Evolutionary conservation across 2,888 invertebrate genomes (phyloP), one percentile per base, ranked within the genome.

Genomic region (Acronicta alni): DNA sequence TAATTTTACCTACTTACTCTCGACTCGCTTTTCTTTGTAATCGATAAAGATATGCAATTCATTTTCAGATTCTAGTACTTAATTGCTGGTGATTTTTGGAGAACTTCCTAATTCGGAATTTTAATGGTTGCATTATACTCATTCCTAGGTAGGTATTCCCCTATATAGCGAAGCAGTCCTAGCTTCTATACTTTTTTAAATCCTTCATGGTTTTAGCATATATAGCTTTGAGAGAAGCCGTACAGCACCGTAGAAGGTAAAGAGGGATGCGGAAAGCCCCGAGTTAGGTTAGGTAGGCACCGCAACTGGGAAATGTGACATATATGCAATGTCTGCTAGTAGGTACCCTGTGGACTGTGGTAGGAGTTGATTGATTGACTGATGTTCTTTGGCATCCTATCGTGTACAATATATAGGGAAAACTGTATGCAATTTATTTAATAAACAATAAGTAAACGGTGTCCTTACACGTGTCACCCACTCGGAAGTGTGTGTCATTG

Each of bases 401-500:
- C 42, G 10, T 47, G 12, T 41, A 57, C 49, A 35, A 35, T n/a
- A 7, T n/a, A 35, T 42, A 57, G 32, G 67, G 65, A 64, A 77
- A 69, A 66, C 46, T 20, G 41, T 42, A 47, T 14, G 46, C 43
- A 54, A 53, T 55, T 53, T n/a, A 41, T 59, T 59, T 38, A 67
- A 60, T 60, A 72, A 69, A 79, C 71, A 75, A 72, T 67, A 66
- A 62, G 69, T 64, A 66, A 72, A 72, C 47, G 62, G 60, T 74
- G 73, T 74, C 77, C 80, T 77, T 73, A 70, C 67, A 75, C 65
- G 74, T 72, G 72, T 47, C 70, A 59, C 58, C 70, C 59, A 77
- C 66, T 80, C 80, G 81, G 79, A 84, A 83, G 81, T 71, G 65
- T 83, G 84, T 81, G 81, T 83, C 82, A 84, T 77, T 72, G 84